phyloP scores from a whole-genome alignment of 1,140 invertebrate species.

The Metopolophium dirhodum region DNA sequence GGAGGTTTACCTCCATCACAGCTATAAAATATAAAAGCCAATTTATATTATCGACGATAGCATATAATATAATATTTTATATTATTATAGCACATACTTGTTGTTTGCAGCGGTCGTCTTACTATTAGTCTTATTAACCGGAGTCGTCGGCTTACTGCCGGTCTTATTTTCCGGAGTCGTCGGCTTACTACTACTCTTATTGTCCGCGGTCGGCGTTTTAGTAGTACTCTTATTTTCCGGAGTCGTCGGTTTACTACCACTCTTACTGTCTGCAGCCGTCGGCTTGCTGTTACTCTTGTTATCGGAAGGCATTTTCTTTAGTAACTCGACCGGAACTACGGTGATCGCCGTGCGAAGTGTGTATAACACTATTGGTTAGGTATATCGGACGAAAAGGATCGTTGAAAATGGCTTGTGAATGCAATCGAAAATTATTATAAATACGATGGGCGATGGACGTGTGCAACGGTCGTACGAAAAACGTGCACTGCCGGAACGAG shows the following conservation, averaged over 20 bases:
- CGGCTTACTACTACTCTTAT: background rate
- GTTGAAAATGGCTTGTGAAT: no score
- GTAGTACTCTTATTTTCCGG: background rate
- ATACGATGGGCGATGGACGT: background rate
- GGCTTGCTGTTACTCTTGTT: background rate
- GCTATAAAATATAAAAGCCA: background rate
- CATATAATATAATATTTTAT: background rate
- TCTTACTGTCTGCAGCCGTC: background rate
- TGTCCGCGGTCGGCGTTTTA: background rate
- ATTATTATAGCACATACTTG: background rate
- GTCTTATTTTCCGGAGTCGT: background rate
- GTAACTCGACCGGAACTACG: background rate
- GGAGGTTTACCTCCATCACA: background rate
- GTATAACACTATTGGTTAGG: background rate
- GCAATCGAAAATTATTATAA: background rate
- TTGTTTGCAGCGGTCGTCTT: background rate
- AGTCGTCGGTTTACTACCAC: background rate
- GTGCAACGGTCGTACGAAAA: background rate
- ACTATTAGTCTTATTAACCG: no score
- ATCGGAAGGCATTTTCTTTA: background rate
- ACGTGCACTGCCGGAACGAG: constrained; percentile 44
- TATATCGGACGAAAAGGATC: background rate
- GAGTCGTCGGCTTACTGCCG: no score
- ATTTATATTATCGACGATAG: background rate
- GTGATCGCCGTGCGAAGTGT: background rate